phyloP scores from a whole-genome alignment of 2,797 vertebrate genomes.

The Pseudochirops cupreus region DNA sequence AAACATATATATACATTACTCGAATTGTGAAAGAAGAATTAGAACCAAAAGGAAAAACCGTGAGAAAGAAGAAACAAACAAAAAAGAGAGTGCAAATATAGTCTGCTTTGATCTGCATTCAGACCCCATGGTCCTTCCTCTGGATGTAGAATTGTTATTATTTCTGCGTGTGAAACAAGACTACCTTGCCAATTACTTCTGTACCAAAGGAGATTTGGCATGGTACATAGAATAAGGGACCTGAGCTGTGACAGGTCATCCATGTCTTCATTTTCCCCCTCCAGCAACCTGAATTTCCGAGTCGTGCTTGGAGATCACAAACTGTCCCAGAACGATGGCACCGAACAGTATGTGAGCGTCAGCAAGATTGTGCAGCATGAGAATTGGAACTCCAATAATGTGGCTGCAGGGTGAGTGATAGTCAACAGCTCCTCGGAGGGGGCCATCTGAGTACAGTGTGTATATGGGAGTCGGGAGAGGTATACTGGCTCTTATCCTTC shows the following conservation, averaged over 20 bases:
- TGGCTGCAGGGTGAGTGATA: constrained; percentile 86
- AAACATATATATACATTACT: too few relatives aligned
- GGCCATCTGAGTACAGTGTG: background rate
- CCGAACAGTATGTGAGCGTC: constrained; percentile 89
- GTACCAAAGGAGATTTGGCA: background rate
- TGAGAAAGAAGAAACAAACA: too few relatives aligned
- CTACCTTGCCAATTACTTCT: background rate
- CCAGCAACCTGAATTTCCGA: constrained; percentile 85
- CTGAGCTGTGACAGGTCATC: background rate
- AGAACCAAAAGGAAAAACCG: too few relatives aligned
- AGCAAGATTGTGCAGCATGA: constrained; percentile 88
- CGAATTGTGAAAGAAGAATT: too few relatives aligned
- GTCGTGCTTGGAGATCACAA: constrained; percentile 93
- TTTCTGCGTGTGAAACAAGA: background rate
- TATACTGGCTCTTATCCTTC: background rate
- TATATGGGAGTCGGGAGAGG: background rate
- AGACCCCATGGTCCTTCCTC: too few relatives aligned
- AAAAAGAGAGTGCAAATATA: too few relatives aligned
- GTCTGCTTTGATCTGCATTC: too few relatives aligned
- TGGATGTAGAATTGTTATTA: background rate
- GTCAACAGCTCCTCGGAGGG: background rate
- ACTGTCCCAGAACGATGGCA: constrained; percentile 85
- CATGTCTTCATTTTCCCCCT: constrained; percentile 11
- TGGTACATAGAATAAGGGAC: background rate
- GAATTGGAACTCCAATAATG: constrained; percentile 86